A percentile compares a stretch with the other conserved stretches of the same genome.
Conservation (phyloP, 2,797 vertebrate species). For the Calcarius lapponicus region DNA sequence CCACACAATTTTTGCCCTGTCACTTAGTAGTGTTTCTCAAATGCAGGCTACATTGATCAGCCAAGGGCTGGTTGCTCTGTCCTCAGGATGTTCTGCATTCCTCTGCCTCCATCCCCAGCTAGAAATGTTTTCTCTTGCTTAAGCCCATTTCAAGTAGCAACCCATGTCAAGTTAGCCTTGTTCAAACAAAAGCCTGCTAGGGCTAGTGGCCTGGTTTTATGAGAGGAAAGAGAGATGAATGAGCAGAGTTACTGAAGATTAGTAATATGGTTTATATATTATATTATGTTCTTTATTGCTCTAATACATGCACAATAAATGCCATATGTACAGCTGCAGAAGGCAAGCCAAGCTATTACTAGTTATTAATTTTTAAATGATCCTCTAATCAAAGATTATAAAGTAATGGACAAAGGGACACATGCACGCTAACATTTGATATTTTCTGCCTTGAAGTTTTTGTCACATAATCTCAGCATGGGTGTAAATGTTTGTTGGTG, state of each 20-base stretch:
- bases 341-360: neutral
- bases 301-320: neutral
- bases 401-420: neutral
- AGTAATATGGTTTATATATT: neutral
- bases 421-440: neutral
- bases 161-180: neutral
- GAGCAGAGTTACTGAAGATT: neutral
- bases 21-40: neutral
- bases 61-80: neutral
- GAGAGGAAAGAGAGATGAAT: neutral
- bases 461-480: neutral
- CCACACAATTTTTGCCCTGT: neutral
- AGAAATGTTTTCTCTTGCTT: neutral
- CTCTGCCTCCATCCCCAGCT: neutral
- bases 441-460: neutral
- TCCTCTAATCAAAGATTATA: neutral
- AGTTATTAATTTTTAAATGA: neutral
- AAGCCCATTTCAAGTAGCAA: neutral
- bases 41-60: neutral
- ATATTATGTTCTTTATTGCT: neutral
- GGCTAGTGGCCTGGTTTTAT: neutral
- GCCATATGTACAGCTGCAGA: neutral
- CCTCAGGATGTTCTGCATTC: neutral
- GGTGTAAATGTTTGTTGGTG: neutral
- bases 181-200: neutral